Base-by-base conservation (phyloP, 1,140 invertebrate species). In the Dinothrombium tinctorium region DNA sequence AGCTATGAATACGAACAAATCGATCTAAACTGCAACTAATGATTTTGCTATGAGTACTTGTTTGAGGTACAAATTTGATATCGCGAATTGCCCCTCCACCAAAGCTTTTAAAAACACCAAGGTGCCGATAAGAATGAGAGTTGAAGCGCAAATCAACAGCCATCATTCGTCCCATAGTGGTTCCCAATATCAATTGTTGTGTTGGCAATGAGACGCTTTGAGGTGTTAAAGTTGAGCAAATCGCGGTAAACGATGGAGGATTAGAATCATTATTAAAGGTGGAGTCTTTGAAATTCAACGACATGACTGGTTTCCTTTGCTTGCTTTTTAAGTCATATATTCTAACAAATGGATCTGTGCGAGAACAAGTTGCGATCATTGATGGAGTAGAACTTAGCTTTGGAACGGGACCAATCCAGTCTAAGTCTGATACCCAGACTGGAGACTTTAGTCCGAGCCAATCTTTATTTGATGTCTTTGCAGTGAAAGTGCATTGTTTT, bases 141-240 rank as follows among this genome's bases (percentile, higher is more conserved):
- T 41, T 45, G 6, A 48, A 29, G 8, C 46, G 14, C 9, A 48
- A 19, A 23, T 48, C 46, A 4, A 48, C 8, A 4, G 43, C 35
- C n/a, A 45, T 24, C 43, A 48, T 38, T 29, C 43, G 39, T 12
- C 46, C 46, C 9, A 41, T 36, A 12, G 46, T 48, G 3, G 46
- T 39, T 14, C 46, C 46, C 8, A 46, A 24, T 15, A 42, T 32
- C 2, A 48, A 5, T 22, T 33, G 32, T 20, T 42, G 40, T 11
- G 43, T 28, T 14, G 38, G 39, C 5, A n/a, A 12, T 12, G 17
- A 23, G 3, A n/a, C 26, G 32, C 9, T 28, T 12, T 12, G 7
- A 8, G 39, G 29, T 33, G 26, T 24, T 15, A 26, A 17, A 6
- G 45, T 31, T 19, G 46, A 35, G 32, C 43, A 45, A 8, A 48